Evolutionary conservation across 2,113 vertebrate genomes (phyloP), one percentile per base, ranked within the genome.

Genomic region (Larimichthys polyactis): DNA sequence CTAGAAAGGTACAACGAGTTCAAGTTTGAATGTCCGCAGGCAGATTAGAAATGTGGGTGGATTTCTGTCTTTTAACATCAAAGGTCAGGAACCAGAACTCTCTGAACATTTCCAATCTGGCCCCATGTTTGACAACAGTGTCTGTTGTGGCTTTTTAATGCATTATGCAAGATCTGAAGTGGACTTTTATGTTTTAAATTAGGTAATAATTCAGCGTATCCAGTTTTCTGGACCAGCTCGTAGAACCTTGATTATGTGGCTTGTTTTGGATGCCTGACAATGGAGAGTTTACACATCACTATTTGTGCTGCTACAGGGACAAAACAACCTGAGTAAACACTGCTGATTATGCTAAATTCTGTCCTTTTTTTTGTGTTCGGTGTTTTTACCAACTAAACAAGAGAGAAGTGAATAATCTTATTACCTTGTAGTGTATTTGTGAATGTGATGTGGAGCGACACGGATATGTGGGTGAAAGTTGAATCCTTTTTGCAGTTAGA

Each of bases 391-490:
- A 72, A 17, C 17, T 63, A 22, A 83, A 68, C 59, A 79, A 27
- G 9, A 6, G 20, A 36, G 10, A 32, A 22, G 57, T 20, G 11
- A 15, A 27, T 19, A 3, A 64, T 22, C 22, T 27, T 0, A 48
- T 51, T 36, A 63, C 17, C 15, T 1, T 67, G 20, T 36, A 54
- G 15, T 67, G 4, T 9, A 48, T 51, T 62, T 72, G 17, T 59
- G 49, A 59, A 52, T 66, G 67, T 2, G n/a, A 54, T 79, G 40
- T 71, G 54, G 22, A 57, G 48, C 43, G 27, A 73, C 44, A 66
- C 46, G 20, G 24, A 11, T 9, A 89, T 92, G 27, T 93, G 64
- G 92, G 93, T 90, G 87, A 94, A 93, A 94, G 94, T 89, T 92
- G 83, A 93, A 54, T 12, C n/a, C 59, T 55, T 8, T 58, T 76